Base-by-base conservation (phyloP, 2,888 invertebrate species). In the Ophraella communa region DNA sequence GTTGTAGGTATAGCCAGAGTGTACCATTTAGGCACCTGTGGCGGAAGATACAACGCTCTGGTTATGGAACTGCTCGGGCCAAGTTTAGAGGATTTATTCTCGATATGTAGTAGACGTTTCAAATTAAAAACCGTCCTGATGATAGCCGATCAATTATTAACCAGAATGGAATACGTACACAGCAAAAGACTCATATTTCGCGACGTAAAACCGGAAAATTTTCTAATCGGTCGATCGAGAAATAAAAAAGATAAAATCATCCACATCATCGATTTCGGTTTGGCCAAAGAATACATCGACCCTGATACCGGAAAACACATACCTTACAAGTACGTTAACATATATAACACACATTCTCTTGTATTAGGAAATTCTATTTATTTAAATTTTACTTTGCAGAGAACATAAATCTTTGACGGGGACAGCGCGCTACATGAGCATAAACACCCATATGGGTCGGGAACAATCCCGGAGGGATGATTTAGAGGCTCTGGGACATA, bases 201-300 rank as follows among this genome's bases (percentile, higher is more conserved):
- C 80, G 99, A 99, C 87, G 95, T 99, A 70, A 99, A 99, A 85
- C 98, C 98, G 78, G 98, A 99, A 86, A 99, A 99, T 87, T 99
- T 99, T 88, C 91, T 99, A 84, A 96, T 99, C 85, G 98, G 98
- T 83, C 91, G 98, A 86, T 93, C 93, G 85, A 94, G 95, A 84
- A 95, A 94, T 83, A 95, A 95, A 87, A 93, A 96, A 85, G 97
- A 98, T 87, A 98, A 98, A 89, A 90, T 96, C 85, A 95, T 99
- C 82, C 96, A 99, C 88, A 98, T 99, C 85, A 98, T 99, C 88
- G 99, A 99, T 90, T 99, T 99, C 88, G 99, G 99, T 84, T 90
- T 99, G 87, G 99, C 99, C 85, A 99, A 99, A 89, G 99, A 99
- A 89, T 99, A 99, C 87, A 98, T 99, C 87, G 98, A 99, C 88